Base-by-base conservation (phyloP, 2,797 vertebrate species). In the Micropoecilia bifurca region DNA sequence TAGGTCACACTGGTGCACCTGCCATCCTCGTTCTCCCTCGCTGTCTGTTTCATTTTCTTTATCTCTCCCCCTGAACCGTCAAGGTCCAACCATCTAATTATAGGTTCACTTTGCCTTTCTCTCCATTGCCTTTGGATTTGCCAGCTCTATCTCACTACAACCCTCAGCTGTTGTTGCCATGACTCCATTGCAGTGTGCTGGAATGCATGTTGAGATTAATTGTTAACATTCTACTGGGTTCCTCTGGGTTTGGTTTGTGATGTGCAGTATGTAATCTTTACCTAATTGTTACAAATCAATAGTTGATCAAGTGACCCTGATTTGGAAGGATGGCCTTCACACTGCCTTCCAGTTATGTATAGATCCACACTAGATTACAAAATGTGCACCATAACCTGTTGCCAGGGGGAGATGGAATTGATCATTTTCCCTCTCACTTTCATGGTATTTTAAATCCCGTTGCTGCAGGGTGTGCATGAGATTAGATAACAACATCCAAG, bases 111-210 rank as follows among this genome's bases (percentile, higher is more conserved):
- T 77, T 82, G 57, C 69, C 53, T 82, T 76, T 71, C 48, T 77
- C 74, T 77, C 50, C 43, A 80, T 87, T 88, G 79, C 87, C 83
- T 87, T 73, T 83, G 74, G 75, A 50, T 86, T 74, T 79, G 47
- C 82, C 83, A 78, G 43, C 73, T 82, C 81, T 88, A 78, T 83
- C 81, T 91, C 89, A 72, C 90, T 91, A 88, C 85, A 74, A 79
- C 84, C 83, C 77, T 89, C 30, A 71, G 79, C 86, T 76, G 83
- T 83, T 92, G 93, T 94, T 94, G 92, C 93, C 90, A 94, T 94
- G 93, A 71, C 91, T 86, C 94, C 93, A 74, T 82, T 1, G 55
- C 84, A 85, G 83, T 92, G 90, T 94, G 90, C 84, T 89, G 92
- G 93, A 92, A 95, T 93, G 86, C 91, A 85, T 85, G 84, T 50